phyloP scores from a whole-genome alignment of 2,797 vertebrate species.

The Syngnathus rostellatus region DNA sequence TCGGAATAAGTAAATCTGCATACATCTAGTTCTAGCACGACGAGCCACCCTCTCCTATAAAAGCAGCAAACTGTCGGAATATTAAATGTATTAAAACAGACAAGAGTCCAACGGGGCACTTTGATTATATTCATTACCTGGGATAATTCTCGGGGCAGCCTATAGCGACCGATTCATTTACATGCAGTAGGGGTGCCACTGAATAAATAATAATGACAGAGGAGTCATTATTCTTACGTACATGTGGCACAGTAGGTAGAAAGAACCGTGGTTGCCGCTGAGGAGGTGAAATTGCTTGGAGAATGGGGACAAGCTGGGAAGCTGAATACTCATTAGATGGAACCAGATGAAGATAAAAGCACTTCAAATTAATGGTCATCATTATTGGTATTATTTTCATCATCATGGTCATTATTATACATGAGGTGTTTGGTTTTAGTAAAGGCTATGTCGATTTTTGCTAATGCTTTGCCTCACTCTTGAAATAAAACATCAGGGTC shows the following conservation, averaged over 20 bases:
- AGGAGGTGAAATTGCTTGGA: slow-evolving; percentile 25
- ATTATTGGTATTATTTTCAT: slow-evolving; percentile 1
- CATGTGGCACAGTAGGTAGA: slow-evolving; percentile 30
- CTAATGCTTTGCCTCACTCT: slow-evolving; percentile 36
- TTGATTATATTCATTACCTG: slow-evolving; percentile 41
- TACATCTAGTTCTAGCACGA: neutral
- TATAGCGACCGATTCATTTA: slow-evolving; percentile 52
- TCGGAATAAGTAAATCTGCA: neutral
- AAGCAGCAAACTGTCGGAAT: slow-evolving; percentile 23
- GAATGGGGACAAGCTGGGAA: slow-evolving; percentile 20
- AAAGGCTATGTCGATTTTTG: slow-evolving; percentile 4
- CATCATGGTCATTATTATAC: neutral
- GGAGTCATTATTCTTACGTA: slow-evolving; percentile 45
- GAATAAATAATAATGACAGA: slow-evolving; percentile 51
- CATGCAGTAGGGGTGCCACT: slow-evolving; percentile 38
- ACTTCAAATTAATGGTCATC: slow-evolving; percentile 3
- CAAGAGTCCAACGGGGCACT: slow-evolving; percentile 15
- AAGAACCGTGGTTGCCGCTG: slow-evolving; percentile 23
- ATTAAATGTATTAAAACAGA: slow-evolving; percentile 29
- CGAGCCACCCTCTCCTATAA: neutral
- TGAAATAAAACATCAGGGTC: slow-evolving; percentile 41
- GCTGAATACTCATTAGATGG: slow-evolving; percentile 38
- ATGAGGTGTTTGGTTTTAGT: neutral
- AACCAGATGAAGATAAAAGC: slow-evolving; percentile 6
- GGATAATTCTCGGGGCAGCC: slow-evolving; percentile 34